Evolutionary conservation across 2,113 vertebrate species (phyloP).

Genomic region (Corapipo altera): DNA sequence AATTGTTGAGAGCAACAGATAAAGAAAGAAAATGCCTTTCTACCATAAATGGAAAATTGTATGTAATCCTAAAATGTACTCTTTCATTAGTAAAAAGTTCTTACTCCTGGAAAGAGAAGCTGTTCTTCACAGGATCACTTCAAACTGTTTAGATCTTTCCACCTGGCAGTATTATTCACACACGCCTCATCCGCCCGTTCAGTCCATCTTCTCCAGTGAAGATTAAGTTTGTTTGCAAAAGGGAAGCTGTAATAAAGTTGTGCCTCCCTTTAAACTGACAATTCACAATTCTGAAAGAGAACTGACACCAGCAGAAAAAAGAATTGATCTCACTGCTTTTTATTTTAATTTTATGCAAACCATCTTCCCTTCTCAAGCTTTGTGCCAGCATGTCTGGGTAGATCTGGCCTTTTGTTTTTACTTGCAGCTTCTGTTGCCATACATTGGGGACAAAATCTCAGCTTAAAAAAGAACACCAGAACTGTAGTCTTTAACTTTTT

Average conservation of each 20-base stretch:
- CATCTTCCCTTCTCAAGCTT: background rate
- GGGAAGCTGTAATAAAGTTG: background rate
- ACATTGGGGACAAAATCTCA: background rate
- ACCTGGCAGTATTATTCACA: background rate
- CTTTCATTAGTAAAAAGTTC: background rate
- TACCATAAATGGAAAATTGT: background rate
- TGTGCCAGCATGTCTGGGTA: background rate
- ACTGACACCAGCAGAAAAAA: background rate
- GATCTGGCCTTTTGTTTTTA: background rate
- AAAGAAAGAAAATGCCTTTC: background rate
- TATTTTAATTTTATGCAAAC: background rate
- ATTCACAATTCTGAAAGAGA: background rate
- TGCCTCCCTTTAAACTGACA: background rate
- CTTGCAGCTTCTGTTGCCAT: background rate
- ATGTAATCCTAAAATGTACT: background rate
- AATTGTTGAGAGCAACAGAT: background rate
- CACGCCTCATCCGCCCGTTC: background rate
- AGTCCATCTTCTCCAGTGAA: background rate
- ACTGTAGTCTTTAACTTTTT: background rate
- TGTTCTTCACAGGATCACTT: background rate
- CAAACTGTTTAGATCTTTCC: background rate
- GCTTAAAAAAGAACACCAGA: background rate
- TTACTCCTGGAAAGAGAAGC: background rate
- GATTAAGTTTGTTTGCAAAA: background rate
- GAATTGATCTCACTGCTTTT: background rate